Base-by-base conservation (phyloP, 2,888 invertebrate genomes). In the Sesamia inferens region DNA sequence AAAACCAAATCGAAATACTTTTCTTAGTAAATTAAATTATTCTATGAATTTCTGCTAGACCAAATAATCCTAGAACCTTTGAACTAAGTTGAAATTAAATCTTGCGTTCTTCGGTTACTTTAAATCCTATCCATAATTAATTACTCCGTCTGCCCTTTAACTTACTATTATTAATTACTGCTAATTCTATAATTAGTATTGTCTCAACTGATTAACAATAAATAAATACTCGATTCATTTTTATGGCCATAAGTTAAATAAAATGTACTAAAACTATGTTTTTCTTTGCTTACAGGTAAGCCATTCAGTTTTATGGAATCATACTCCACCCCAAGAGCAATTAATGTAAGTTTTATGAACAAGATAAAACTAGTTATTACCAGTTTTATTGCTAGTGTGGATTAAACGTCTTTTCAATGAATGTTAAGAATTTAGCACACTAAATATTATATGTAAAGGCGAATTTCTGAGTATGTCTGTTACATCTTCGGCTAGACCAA, bases 211-310 rank as follows among this genome's bases (percentile, higher is more conserved):
- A 48, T 71, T n/a, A 58, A 48, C 11, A 42, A 24, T 42, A 16
- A 48, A 58, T n/a, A 51, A 61, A 68, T 55, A n/a, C 16, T 2
- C 42, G 22, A 0, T 48, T 22, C 22, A 47, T 16, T 2, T 8
- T 64, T 42, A 7, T 48, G 39, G 14, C 5, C 19, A 2, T 6
- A 47, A n/a, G 31, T 44, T 14, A 22, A 76, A 42, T 58, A 47
- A 47, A 73, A 57, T n/a, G 2, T 51, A 65, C 19, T 83, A 44
- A 68, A 74, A 63, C 0, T 48, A 2, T 31, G 8, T 58, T 69
- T 80, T 75, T 80, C 31, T 81, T 76, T 77, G 2, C 66, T 85
- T 81, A 16, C 86, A 86, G 84, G 84, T 85, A 86, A 79, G 78
- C 13, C 0, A 51, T 70, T 42, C 48, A 22, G 31, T 67, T 72